These are phyloP conservation scores for Drosophila nigricruria DNA, from an alignment of 2,888 invertebrate genomes.

Conservation along the genomic window DNA sequence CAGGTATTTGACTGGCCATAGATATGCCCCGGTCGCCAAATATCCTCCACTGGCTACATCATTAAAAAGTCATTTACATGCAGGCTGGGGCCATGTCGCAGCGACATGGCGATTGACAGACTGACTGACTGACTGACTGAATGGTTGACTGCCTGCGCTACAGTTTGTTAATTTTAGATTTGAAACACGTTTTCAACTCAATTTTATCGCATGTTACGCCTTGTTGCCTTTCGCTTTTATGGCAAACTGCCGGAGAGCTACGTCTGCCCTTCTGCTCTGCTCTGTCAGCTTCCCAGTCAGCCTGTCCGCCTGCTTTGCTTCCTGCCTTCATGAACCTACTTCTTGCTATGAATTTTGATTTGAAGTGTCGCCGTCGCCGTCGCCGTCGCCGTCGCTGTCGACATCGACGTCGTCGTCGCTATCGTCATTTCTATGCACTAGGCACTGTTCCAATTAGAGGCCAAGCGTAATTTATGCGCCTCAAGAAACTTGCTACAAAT, in stretches of 20 bases:
- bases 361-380: slow-evolving; percentile 58
- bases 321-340: slow-evolving; percentile 11
- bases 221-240: slow-evolving; percentile 79
- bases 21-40: background rate
- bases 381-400: no score
- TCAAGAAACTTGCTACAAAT: slow-evolving; percentile 71
- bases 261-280: background rate
- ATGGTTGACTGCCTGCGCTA: slow-evolving; percentile 43
- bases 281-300: background rate
- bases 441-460: slow-evolving; percentile 72
- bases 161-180: slow-evolving; percentile 82
- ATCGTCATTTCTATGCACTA: slow-evolving; percentile 59
- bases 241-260: slow-evolving; percentile 41
- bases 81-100: slow-evolving; percentile 54
- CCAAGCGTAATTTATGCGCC: slow-evolving; percentile 78
- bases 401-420: slow-evolving; percentile 40
- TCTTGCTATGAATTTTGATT: slow-evolving; percentile 75
- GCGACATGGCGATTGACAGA: slow-evolving; percentile 33
- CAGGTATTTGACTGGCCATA: background rate
- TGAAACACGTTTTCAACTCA: slow-evolving; percentile 83
- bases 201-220: slow-evolving; percentile 85
- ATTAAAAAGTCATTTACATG: slow-evolving; percentile 81
- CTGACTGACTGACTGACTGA: slow-evolving; percentile 38
- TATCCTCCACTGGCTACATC: slow-evolving; percentile 52
- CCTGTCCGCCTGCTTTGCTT: background rate